Base-by-base conservation (phyloP, 2,888 invertebrate genomes). In the Cybosia mesomella region DNA sequence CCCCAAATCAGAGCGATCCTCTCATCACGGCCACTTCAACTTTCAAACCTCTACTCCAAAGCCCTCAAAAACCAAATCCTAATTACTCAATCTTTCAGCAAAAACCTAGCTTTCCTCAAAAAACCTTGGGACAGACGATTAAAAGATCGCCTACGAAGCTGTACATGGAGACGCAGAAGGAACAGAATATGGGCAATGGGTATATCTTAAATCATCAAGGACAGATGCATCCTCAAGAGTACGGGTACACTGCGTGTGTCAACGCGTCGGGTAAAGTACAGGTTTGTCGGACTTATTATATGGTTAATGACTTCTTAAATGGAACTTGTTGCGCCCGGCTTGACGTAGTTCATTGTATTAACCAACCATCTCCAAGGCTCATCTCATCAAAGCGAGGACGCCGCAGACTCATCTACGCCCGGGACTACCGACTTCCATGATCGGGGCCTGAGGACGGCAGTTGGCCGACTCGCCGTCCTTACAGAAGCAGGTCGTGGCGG, bases 1-100 rank as follows among this genome's bases (percentile, higher is more conserved):
- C 97, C 0, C 96, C 96, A 0, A 93, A 88, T 84, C 96, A 96
- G 81, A 95, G 96, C 11, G 94, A 95, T 24, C 95, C 96, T 0
- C 85, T 96, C 18, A 93, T 96, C 57, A 94, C 95, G 0, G 95
- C 95, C 1, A 88, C 93, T 0, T 95, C 95, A 0, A 94, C 95
- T 13, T 96, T 96, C 83, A 95, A 96, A 83, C 96, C 96, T 0
- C 85, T 96, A 0, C 88, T 96, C 58, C 90, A 95, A 68, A 93
- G 91, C 69, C 71, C 88, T 10, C 95, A 91, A 69, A 95, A 95
- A 72, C 87, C 87, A 32, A 95, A 87, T 57, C 75, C 86, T 0
- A 93, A 93, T 72, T 94, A 93, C 69, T 73, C 84, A 0, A 74
- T 94, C n/a, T 94, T 93, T 74, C 93, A 91, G 77, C 94, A 93